Evolutionary conservation across 1,140 invertebrate genomes (phyloP), one percentile per base, ranked within the genome.

Genomic region (Gerris buenoi): DNA sequence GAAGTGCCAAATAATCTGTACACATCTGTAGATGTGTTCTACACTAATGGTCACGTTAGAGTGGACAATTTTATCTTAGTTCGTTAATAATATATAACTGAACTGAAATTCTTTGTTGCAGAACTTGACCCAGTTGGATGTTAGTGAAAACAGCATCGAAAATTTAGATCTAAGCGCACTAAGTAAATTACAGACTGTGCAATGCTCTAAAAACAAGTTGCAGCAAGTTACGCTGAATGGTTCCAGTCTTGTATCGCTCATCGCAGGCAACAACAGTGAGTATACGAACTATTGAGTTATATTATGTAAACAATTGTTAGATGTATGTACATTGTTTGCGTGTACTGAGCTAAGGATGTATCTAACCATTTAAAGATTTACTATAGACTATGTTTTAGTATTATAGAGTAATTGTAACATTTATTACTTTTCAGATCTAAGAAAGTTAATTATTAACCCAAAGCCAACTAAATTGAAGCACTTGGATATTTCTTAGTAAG

Each of bases 141-240:
- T 89, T n/a, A 88, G 86, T 75, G 87, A 89, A 76, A 90, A 90
- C 74, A 83, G 79, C 73, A 88, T 89, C 69, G 86, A 88, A 76
- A 84, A 82, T 71, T 79, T 90, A 72, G 87, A 90, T 73, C 76
- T 90, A 66, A 82, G 83, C 68, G 86, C 86, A 57, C 78, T 90
- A 25, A 81, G 83, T 57, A 83, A 86, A 74, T 76, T 90, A 67
- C 82, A 87, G 76, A 83, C 81, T 67, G 79, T 89, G 0, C 85
- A 86, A 69, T 89, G 87, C 76, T 86, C 86, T 22, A 81, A 84
- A 72, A 89, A 89, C 76, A 78, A 81, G 69, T 75, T 89, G 62
- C 82, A 82, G 66, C 82, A 88, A 73, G 77, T 89, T 61, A 85
- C 83, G 13, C 74, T 90, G 5, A 85, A 86, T 75, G 88, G 86